Evolutionary conservation across 2,888 invertebrate genomes (phyloP).

Genomic region (Esperia sulphurella): DNA sequence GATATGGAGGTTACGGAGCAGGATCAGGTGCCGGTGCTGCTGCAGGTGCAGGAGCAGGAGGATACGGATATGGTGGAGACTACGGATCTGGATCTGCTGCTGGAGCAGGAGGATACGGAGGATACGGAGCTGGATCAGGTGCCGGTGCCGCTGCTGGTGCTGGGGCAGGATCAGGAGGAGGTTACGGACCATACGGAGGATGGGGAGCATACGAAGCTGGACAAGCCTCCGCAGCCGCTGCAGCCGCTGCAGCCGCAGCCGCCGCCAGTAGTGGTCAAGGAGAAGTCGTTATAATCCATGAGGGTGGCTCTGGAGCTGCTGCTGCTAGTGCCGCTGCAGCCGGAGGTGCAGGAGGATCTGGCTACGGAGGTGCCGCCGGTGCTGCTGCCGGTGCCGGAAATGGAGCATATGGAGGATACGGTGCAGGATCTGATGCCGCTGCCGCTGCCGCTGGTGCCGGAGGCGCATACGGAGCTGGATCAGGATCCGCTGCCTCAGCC

Average conservation of each 20-base stretch:
- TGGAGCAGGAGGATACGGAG: slow-evolving; percentile 4
- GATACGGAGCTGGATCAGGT: slow-evolving; percentile 9
- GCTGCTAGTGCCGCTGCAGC: slow-evolving; percentile 5
- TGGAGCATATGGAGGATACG: neutral
- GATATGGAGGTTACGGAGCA: too few relatives aligned
- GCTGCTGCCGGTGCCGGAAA: too few relatives aligned
- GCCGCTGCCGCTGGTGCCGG: neutral
- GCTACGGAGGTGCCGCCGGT: too few relatives aligned
- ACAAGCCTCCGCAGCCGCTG: neutral
- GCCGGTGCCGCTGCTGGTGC: slow-evolving; percentile 12
- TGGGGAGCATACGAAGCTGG: slow-evolving; percentile 2
- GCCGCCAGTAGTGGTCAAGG: neutral
- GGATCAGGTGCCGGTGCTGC: neutral
- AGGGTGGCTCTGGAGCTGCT: neutral
- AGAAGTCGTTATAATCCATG: too few relatives aligned
- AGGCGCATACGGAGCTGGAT: slow-evolving; percentile 7
- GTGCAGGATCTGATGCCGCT: neutral
- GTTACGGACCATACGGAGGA: slow-evolving; percentile 5
- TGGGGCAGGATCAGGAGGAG: slow-evolving; percentile 4
- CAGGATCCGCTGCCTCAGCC: slow-evolving; percentile 8
- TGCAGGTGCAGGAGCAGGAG: slow-evolving; percentile 9
- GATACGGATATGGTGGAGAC: slow-evolving; percentile 1
- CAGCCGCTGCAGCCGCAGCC: slow-evolving; percentile 6
- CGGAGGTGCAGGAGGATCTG: slow-evolving; percentile 1
- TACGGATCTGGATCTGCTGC: slow-evolving; percentile 5